phyloP scores from a whole-genome alignment of 1,140 invertebrate genomes.

The Antheraea pernyi region DNA sequence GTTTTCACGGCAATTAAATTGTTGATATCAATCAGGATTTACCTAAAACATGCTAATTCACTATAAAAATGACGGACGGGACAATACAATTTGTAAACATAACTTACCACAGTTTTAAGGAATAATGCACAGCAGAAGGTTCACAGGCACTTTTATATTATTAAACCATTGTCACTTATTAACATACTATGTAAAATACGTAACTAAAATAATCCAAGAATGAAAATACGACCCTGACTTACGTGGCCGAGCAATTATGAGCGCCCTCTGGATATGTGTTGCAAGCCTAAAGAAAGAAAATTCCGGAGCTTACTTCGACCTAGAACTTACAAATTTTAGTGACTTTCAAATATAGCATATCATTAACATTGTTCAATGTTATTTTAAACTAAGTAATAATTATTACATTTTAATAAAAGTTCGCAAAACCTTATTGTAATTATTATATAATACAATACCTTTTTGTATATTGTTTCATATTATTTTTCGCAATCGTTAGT shows the following conservation, averaged over 20 bases:
- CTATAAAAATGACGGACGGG: constrained; percentile 59
- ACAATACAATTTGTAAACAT: constrained; percentile 23
- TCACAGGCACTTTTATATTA: constrained; percentile 44
- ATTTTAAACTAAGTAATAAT: too few relatives aligned
- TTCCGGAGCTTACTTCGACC: background rate
- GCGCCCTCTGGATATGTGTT: constrained; percentile 73
- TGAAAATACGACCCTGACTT: constrained; percentile 77
- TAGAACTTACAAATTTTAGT: background rate
- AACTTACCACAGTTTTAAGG: constrained; percentile 56
- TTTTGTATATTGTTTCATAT: too few relatives aligned
- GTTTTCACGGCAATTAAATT: constrained; percentile 60
- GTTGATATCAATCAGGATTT: constrained; percentile 52
- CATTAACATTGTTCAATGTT: too few relatives aligned
- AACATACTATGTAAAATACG: constrained; percentile 54
- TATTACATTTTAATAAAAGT: too few relatives aligned
- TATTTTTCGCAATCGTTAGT: too few relatives aligned
- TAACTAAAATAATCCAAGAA: constrained; percentile 61
- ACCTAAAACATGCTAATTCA: constrained; percentile 73
- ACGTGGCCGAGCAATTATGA: constrained; percentile 74
- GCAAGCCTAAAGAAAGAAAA: constrained; percentile 22
- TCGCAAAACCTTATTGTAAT: too few relatives aligned
- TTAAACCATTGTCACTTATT: constrained; percentile 73
- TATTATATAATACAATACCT: too few relatives aligned
- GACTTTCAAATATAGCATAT: background rate
- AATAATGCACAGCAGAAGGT: constrained; percentile 51